Conservation (phyloP, 2,888 invertebrate species). For the Microctonus hyperodae region DNA sequence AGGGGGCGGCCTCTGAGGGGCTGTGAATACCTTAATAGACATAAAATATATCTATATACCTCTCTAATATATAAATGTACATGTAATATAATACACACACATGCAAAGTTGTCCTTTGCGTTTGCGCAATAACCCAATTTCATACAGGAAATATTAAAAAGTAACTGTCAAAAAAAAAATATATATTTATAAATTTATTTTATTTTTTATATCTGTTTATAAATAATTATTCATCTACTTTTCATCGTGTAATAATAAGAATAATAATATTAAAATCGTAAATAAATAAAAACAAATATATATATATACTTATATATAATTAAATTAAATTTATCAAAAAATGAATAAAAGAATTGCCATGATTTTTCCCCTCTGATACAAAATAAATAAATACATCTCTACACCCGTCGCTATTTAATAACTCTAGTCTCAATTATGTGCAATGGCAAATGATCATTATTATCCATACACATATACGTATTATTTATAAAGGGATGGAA, state of each 20-base stretch:
- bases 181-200: not conserved
- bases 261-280: too few relatives aligned
- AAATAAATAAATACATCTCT: too few relatives aligned
- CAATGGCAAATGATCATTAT: slow-evolving; percentile 46
- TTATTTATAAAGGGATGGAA: slow-evolving; percentile 33
- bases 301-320: too few relatives aligned
- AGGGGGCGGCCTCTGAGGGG: slow-evolving; percentile 54
- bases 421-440: slow-evolving; percentile 57
- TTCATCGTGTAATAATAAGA: too few relatives aligned
- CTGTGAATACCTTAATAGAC: slow-evolving; percentile 61
- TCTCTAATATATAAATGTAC: slow-evolving; percentile 29
- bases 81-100: not conserved
- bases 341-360: too few relatives aligned
- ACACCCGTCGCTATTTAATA: slow-evolving; percentile 51
- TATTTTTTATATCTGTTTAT: too few relatives aligned
- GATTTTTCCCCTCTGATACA: slow-evolving; percentile 6
- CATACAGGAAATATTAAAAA: too few relatives aligned
- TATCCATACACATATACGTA: not conserved
- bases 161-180: not conserved
- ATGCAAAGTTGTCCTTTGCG: slow-evolving; percentile 16
- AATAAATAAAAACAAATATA: too few relatives aligned
- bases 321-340: too few relatives aligned
- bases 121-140: slow-evolving; percentile 17
- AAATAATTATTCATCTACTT: too few relatives aligned
- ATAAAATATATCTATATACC: slow-evolving; percentile 50